Conservation (phyloP, 2,888 invertebrate species). For the Dicroscelio sp. region DNA sequence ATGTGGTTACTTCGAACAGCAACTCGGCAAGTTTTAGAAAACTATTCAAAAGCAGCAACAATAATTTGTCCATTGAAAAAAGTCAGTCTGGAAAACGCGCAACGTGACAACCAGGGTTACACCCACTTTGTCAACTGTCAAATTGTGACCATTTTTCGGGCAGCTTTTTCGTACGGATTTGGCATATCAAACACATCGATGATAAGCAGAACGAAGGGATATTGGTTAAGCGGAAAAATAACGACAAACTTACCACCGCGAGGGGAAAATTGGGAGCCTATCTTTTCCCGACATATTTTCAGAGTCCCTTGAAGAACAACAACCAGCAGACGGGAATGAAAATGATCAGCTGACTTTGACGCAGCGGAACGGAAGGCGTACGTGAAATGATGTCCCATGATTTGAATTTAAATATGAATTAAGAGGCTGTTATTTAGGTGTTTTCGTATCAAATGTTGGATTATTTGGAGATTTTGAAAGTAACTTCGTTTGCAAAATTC, state of each 20-base stretch:
- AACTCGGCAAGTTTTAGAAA: too few species aligned
- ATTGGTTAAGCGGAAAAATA: neutral
- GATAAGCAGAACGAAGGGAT: too few species aligned
- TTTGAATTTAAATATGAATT: neutral
- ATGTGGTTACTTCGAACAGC: too few species aligned
- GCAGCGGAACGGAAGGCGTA: conserved; percentile 84
- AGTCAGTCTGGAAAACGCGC: neutral
- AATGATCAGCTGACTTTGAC: conserved; percentile 91
- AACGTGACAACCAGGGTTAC: conserved; percentile 88
- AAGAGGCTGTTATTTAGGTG: too few species aligned
- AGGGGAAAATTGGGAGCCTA: conserved; percentile 97
- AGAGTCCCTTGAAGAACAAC: conserved; percentile 69
- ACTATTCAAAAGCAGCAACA: too few species aligned
- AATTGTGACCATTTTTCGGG: neutral
- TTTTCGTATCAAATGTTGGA: too few species aligned
- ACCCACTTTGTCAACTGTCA: conserved; percentile 88
- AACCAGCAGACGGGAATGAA: conserved; percentile 89
- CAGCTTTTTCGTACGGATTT: neutral
- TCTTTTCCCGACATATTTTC: conserved; percentile 97
- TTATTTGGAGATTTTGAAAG: too few species aligned
- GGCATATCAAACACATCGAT: too few species aligned
- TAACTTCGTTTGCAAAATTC: too few species aligned
- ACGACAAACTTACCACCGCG: conserved; percentile 96
- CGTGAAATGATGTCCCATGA: neutral
- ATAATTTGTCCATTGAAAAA: neutral